Percentiles rank a stretch among this genome's conserved stretches.
phyloP scores from a whole-genome alignment of 2,113 vertebrate species.

The Isurus oxyrinchus region DNA sequence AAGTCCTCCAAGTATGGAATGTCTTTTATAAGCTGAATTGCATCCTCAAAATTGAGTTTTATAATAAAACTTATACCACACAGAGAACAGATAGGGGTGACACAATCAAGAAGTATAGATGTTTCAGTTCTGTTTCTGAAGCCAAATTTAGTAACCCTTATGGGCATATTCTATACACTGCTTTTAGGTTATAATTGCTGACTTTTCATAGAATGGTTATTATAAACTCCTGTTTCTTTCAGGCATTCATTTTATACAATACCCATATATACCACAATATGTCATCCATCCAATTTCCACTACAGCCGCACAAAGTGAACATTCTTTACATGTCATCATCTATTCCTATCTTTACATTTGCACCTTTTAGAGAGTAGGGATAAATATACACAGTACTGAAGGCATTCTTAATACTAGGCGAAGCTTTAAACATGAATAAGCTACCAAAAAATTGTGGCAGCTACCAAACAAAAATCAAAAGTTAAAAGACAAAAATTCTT shows the following conservation, averaged over 20 bases:
- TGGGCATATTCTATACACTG: background rate
- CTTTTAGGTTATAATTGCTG: background rate
- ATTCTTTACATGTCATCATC: background rate
- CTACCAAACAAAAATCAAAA: background rate
- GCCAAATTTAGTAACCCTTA: background rate
- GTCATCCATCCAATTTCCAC: background rate
- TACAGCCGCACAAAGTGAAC: background rate
- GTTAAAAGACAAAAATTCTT: background rate
- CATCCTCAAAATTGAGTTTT: background rate
- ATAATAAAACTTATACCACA: background rate
- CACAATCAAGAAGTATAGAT: background rate
- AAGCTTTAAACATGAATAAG: background rate
- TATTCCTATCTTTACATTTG: background rate
- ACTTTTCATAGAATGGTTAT: background rate
- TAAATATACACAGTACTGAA: background rate
- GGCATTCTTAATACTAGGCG: background rate
- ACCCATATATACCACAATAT: background rate
- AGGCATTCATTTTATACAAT: background rate
- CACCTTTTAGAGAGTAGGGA: background rate
- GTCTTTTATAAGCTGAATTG: background rate
- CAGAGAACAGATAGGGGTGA: background rate
- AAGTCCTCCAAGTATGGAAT: background rate
- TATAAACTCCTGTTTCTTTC: background rate
- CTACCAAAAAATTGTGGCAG: background rate
- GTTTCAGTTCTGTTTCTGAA: background rate